A percentile compares a stretch with the other conserved stretches of the same genome.
These are phyloP conservation scores for Camptogramma bilineatum DNA, from an alignment of 2,888 invertebrate genomes.

Conservation along the genomic window DNA sequence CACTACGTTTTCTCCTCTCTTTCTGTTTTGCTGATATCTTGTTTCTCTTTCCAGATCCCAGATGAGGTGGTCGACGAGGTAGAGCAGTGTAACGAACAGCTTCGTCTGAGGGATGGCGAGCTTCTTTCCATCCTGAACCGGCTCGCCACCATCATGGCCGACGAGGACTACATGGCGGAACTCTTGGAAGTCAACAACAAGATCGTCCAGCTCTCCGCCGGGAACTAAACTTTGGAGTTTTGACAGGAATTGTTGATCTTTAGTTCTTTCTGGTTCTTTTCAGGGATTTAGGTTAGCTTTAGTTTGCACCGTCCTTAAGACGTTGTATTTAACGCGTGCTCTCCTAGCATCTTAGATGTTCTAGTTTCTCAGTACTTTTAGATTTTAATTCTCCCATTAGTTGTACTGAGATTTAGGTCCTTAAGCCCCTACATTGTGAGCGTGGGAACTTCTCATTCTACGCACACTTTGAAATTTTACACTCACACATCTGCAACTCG, in stretches of 20 bases:
- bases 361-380: constrained; percentile 15
- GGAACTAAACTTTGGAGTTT: constrained; percentile 52
- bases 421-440: no score
- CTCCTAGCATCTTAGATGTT: constrained; percentile 6
- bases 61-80: constrained; percentile 88
- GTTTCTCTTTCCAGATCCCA: constrained; percentile 82
- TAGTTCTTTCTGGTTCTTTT: not conserved
- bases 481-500: no score
- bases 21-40: constrained; percentile 2
- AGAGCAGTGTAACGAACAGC: constrained; percentile 90
- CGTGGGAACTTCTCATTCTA: no score
- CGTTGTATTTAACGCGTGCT: not conserved
- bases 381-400: constrained; percentile 14
- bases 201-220: constrained; percentile 84
- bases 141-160: constrained; percentile 89
- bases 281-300: constrained; percentile 10
- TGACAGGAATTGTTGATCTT: constrained; percentile 30
- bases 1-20: no score
- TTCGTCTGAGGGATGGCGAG: constrained; percentile 88
- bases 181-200: constrained; percentile 90
- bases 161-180: constrained; percentile 90
- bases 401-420: constrained; percentile 14
- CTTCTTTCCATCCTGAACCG: constrained; percentile 88
- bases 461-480: no score
- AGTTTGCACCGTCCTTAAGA: not conserved